These are phyloP conservation scores for Numenius phaeopus DNA, from an alignment of 2,797 vertebrate species.

Conservation along the genomic window DNA sequence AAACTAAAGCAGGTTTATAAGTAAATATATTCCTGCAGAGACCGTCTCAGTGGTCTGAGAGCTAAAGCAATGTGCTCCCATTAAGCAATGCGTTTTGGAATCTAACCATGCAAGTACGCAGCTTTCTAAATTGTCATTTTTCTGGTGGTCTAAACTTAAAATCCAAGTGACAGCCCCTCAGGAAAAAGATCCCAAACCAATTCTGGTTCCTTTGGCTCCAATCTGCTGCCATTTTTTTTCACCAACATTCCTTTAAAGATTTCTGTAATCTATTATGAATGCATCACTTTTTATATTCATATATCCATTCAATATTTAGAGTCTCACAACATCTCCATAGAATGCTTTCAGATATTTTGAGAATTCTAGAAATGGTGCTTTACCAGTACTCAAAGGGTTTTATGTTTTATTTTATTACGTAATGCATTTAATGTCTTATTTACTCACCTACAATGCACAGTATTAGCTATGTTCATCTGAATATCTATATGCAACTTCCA, in stretches of 20 bases:
- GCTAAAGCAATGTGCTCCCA: not conserved
- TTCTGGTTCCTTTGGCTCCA: not conserved
- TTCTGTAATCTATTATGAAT: not conserved
- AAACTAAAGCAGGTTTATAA: not conserved
- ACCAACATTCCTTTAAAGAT: not conserved
- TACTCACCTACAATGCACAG: conserved; percentile 79
- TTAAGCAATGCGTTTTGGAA: not conserved
- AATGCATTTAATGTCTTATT: conserved; percentile 77
- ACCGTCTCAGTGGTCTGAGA: not conserved
- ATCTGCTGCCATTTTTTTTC: conserved; percentile 6
- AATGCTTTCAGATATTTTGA: conserved; percentile 51
- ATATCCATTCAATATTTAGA: conserved; percentile 51
- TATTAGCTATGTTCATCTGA: conserved; percentile 77
- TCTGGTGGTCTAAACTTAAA: not conserved
- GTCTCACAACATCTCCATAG: conserved; percentile 45
- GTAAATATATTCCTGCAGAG: not conserved
- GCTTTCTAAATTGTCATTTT: not conserved
- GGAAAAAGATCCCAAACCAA: not conserved
- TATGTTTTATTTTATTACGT: conserved; percentile 72
- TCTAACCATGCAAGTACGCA: not conserved
- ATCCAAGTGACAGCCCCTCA: not conserved
- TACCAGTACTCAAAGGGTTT: conserved; percentile 67
- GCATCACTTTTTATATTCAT: conserved; percentile 27
- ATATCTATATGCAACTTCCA: conserved; percentile 74
- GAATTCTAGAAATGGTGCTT: conserved; percentile 67